Evolutionary conservation across 2,797 vertebrate species (phyloP), one percentile per base, ranked within the genome.

Genomic region (Molossus alvarezi): DNA sequence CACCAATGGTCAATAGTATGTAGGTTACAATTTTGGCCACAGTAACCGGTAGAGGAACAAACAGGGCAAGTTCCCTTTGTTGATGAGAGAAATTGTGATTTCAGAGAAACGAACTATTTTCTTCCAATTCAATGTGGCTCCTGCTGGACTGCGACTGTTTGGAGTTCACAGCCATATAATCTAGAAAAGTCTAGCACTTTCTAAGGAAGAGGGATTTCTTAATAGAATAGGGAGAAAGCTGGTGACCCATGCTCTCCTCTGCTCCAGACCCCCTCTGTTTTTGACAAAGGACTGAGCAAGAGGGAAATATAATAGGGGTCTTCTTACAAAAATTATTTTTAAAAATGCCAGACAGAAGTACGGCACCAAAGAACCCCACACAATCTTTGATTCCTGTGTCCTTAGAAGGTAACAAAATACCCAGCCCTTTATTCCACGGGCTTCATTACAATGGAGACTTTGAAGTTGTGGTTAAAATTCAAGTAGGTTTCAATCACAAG

Each of bases 281-380:
- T 91, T 84, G 33, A 91, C 20, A 91, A 23, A 85, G 5, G 88
- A 90, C 21, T 58, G 25, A 81, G 25, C 14, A 71, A 82, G 14
- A 64, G 21, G 75, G 75, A 87, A 72, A 83, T 48, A 76, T 9
- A 76, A 64, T 25, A 85, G 13, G 3, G 9, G 0, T 51, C 5
- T 53, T 82, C 27, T 62, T 82, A 82, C 25, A 51, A 96, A 91
- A 90, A 45, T 17, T 65, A 29, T 13, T 76, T 67, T 90, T 57
- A 88, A 4, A 87, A 53, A 62, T n/a, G 4, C 14, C 4, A 55
- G 62, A 21, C 1, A 79, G 41, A 57, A 67, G 9, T 57, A 62
- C 73, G 53, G 23, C 21, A 69, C 11, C 17, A 89, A 90, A 48
- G 48, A 65, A 58, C 48, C 11, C 2, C 8, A 33, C 29, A n/a